Base-by-base conservation (phyloP, 2,797 vertebrate species). In the Mus spretus region DNA sequence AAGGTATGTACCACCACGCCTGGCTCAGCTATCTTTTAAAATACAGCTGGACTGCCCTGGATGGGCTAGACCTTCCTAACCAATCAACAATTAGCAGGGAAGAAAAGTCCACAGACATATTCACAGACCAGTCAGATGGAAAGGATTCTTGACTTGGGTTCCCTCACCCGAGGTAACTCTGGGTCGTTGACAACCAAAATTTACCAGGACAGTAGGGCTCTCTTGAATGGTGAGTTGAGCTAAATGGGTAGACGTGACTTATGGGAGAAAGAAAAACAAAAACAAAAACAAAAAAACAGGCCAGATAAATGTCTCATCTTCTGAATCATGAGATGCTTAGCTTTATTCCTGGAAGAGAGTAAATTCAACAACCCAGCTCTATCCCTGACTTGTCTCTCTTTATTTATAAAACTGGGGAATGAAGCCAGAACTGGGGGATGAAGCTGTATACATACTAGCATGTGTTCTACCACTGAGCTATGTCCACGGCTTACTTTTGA, bases 1-100 rank as follows among this genome's bases (percentile, higher is more conserved):
- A 67, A 53, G 31, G 44, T 0, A 1, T 53, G 63, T 0, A 0
- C 44, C 28, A n/a, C 63, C 63, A 50, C 5, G 2, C 12, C 44
- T 24, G 20, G 12, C 44, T 70, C 44, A 24, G 63, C 44, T 63
- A 31, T 24, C 6, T 67, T 53, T n/a, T 34, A 67, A 4, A 50
- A n/a, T n/a, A 31, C 31, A 24, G 61, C 61, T 31, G 47, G 61
- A 50, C 40, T 67, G 61, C 28, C 61, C 44, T 65, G 2, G 7
- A 17, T n/a, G 31, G 61, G 28, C 44, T 44, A 24, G 47, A 44
- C 83, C 19, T 50, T 85, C 63, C 83, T 53, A 47, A 50, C 22
- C 6, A 15, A n/a, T 50, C 83, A n/a, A n/a, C 19, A 50, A 20
- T 50, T 85, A 67, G 61, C 28, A 85, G 50, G 34, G 28, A 53